Evolutionary conservation across 2,113 vertebrate species (phyloP), one percentile per base, ranked within the genome.

Genomic region (Perca flavescens): DNA sequence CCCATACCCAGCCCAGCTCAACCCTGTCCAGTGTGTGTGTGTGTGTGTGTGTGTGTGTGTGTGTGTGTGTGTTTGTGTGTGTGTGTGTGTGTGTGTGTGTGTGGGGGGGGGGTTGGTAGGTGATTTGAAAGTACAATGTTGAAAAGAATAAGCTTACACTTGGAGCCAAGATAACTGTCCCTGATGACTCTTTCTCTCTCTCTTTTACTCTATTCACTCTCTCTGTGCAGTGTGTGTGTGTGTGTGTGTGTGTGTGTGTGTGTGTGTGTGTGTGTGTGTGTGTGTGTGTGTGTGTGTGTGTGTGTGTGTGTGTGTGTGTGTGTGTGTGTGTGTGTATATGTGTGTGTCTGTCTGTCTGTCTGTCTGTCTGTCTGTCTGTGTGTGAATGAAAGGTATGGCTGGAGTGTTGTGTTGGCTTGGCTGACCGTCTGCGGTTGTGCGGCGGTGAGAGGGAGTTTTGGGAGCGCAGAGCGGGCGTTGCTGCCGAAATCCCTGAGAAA

Each of bases 401-500:
- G 90, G 83, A 89, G 91, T 90, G 92, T 93, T 94, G 93, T 95
- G 93, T 94, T 95, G 95, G 95, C 95, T 95, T 95, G 93, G 94
- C 93, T 93, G 92, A 93, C 92, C 91, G 95, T 96, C 94, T 96
- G 95, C 94, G 94, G 94, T 95, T 95, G 89, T 93, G 94, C 87
- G 89, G 94, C 84, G 92, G 94, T 91, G 87, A 94, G 93, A 92
- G 93, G 89, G 90, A 90, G 89, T 87, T 90, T 89, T 90, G 92
- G 92, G 90, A 92, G 89, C 89, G 92, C 88, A 83, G 90, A 91
- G 93, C 92, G 91, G 94, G 95, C 94, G 95, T 95, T 94, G 92
- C 94, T 94, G 94, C 93, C 91, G 94, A 95, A 95, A 94, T 95
- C 95, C 92, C 94, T 94, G 92, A 95, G 94, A 96, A 96, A 96